Conservation (phyloP, 2,797 vertebrate genomes). For the Pampus argenteus region DNA sequence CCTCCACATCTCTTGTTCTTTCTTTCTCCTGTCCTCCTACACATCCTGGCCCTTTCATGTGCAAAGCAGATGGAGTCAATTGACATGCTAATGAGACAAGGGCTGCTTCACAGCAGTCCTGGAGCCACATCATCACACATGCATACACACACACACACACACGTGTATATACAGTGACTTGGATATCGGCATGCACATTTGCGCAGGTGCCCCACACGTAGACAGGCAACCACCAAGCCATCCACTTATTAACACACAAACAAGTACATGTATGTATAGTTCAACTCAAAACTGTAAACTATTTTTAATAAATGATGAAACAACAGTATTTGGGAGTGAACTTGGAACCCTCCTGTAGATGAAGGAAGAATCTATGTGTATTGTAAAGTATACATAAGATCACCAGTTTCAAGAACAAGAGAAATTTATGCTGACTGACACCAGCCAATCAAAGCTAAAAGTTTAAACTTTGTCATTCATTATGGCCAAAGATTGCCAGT, state of each 20-base stretch:
- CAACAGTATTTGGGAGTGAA: constrained; percentile 14
- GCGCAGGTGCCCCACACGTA: constrained; percentile 34
- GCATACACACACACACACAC: constrained; percentile 31
- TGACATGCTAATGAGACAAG: constrained; percentile 92
- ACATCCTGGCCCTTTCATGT: constrained; percentile 86
- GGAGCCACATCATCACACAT: constrained; percentile 70
- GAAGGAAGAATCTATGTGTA: background rate
- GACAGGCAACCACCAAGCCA: constrained; percentile 11
- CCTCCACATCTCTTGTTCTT: constrained; percentile 69
- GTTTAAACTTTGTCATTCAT: background rate
- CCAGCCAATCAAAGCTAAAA: background rate
- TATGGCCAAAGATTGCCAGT: background rate
- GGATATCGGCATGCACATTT: constrained; percentile 34
- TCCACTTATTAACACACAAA: constrained; percentile 22
- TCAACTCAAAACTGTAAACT: constrained; percentile 15
- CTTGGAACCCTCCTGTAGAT: background rate
- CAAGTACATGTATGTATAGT: constrained; percentile 28
- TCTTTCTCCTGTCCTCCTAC: constrained; percentile 82
- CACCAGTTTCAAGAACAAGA: background rate
- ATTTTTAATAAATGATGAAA: constrained; percentile 22
- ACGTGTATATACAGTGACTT: constrained; percentile 46
- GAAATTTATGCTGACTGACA: background rate
- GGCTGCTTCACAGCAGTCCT: constrained; percentile 82
- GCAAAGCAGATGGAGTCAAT: constrained; percentile 92
- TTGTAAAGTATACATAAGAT: background rate